Evolutionary conservation across 2,888 invertebrate genomes (phyloP).

Genomic region (Melanotus villosus): DNA sequence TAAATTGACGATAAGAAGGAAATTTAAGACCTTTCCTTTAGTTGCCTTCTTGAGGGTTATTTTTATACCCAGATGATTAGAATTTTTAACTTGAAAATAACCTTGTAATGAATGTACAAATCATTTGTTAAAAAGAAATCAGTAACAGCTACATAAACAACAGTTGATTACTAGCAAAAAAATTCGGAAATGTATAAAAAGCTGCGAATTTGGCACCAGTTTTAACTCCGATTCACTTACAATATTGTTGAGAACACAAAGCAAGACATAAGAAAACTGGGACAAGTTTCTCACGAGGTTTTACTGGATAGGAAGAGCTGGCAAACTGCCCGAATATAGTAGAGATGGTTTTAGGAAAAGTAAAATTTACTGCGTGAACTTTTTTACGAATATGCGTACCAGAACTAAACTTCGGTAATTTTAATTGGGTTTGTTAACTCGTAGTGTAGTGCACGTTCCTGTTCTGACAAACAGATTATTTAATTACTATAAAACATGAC

Average conservation of each 20-base stretch:
- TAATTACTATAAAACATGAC: conserved; percentile 36
- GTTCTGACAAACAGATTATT: conserved; percentile 38
- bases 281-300: conserved; percentile 2
- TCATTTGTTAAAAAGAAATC: too few species aligned
- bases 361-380: neutral
- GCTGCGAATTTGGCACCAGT: conserved; percentile 13
- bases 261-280: conserved; percentile 16
- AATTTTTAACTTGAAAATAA: too few species aligned
- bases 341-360: conserved; percentile 10
- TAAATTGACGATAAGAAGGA: too few species aligned
- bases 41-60: too few species aligned
- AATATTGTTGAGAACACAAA: conserved; percentile 26
- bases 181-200: conserved; percentile 15
- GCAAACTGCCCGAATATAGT: conserved; percentile 20
- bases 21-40: too few species aligned
- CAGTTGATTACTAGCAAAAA: too few species aligned
- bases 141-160: too few species aligned
- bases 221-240: conserved; percentile 27
- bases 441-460: conserved; percentile 12
- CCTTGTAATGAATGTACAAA: too few species aligned
- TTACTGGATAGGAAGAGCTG: neutral
- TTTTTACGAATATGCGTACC: neutral
- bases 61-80: too few species aligned
- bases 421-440: conserved; percentile 19
- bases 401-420: neutral